These are phyloP conservation scores for Halisarca cf. caerulea DNA, from an alignment of 37 sponge, comb jelly and placozoan species.

Conservation along the genomic window DNA sequence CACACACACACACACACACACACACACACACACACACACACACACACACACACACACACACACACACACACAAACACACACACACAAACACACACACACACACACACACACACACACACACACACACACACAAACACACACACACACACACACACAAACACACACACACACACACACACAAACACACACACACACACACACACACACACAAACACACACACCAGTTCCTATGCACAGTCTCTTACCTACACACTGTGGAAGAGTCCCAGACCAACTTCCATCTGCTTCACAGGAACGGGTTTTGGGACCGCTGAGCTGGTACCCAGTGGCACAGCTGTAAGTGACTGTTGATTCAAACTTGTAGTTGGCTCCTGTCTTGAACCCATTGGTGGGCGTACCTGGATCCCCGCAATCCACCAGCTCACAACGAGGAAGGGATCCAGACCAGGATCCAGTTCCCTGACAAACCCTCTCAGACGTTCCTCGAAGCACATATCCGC, in stretches of 20 bases:
- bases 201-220: neutral
- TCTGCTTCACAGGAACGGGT: conserved; percentile 28
- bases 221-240: too few species aligned
- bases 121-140: too few species aligned
- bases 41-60: too few species aligned
- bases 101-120: too few species aligned
- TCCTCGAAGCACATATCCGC: conserved; percentile 50
- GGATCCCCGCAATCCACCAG: conserved; percentile 46
- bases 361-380: conserved; percentile 8
- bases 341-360: conserved; percentile 31
- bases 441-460: conserved; percentile 59
- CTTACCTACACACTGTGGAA: conserved; percentile 50
- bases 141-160: too few species aligned
- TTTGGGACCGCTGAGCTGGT: conserved; percentile 19
- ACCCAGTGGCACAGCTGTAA: conserved; percentile 41
- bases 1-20: too few species aligned
- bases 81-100: too few species aligned
- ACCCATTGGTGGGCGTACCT: neutral
- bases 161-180: too few species aligned
- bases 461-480: conserved; percentile 37
- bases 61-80: too few species aligned
- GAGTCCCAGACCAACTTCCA: conserved; percentile 51
- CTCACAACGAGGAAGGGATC: conserved; percentile 41
- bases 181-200: too few species aligned
- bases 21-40: too few species aligned